Evolutionary conservation across 2,797 vertebrate genomes (phyloP).

Genomic region (Microcaecilia unicolor): DNA sequence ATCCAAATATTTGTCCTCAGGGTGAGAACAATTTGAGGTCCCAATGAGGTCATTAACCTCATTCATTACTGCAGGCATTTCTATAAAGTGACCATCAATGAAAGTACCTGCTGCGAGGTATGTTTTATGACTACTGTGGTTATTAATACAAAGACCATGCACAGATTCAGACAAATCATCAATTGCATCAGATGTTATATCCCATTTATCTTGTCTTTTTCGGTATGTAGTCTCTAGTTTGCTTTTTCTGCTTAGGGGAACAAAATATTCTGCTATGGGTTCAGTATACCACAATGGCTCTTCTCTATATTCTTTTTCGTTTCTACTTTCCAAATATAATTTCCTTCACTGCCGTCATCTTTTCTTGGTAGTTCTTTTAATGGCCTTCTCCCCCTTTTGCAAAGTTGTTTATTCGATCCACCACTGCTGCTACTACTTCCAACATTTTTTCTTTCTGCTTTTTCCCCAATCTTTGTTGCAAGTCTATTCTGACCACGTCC

Average conservation of each 20-base stretch:
- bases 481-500: conserved; percentile 77
- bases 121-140: conserved; percentile 75
- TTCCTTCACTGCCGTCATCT: conserved; percentile 64
- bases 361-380: conserved; percentile 74
- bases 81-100: conserved; percentile 94
- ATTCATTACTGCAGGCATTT: conserved; percentile 81
- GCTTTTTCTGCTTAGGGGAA: conserved; percentile 84
- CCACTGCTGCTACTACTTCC: conserved; percentile 54
- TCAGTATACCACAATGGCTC: conserved; percentile 98
- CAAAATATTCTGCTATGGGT: conserved; percentile 91
- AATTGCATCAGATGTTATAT: conserved; percentile 55
- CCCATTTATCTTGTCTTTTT: conserved; percentile 64
- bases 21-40: conserved; percentile 87
- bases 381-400: conserved; percentile 80
- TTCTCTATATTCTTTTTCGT: conserved; percentile 89
- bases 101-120: conserved; percentile 95
- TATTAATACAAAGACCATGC: conserved; percentile 84
- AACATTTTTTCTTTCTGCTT: conserved; percentile 55
- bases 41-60: conserved; percentile 78
- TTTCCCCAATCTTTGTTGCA: conserved; percentile 67
- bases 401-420: conserved; percentile 69
- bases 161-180: conserved; percentile 78
- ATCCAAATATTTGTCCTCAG: conserved; percentile 87
- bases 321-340: conserved; percentile 62
- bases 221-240: conserved; percentile 96